Evolutionary conservation across 1,140 invertebrate genomes (phyloP).

Genomic region (Cydia amplana): DNA sequence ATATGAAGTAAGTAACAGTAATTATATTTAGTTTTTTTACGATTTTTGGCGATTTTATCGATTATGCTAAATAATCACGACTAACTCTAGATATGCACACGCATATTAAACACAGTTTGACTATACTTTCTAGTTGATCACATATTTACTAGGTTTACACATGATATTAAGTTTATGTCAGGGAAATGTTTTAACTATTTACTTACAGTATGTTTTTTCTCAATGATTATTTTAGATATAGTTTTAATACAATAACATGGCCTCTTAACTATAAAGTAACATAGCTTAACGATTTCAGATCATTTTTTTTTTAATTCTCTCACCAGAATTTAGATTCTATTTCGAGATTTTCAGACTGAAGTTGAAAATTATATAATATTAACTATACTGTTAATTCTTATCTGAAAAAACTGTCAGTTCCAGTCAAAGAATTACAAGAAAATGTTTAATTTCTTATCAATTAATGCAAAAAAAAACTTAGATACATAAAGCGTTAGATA

Average conservation of each 20-base stretch:
- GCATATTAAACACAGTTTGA: not conserved
- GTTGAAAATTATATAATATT: no score
- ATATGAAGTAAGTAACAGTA: no score
- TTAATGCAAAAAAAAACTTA: not conserved
- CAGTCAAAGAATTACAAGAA: no score
- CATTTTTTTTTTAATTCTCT: not conserved
- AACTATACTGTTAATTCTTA: no score
- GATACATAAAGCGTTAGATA: not conserved
- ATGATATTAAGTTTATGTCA: not conserved
- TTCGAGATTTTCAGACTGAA: no score
- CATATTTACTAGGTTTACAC: constrained; percentile 2
- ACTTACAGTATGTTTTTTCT: not conserved
- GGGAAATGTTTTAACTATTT: not conserved
- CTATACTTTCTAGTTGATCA: not conserved
- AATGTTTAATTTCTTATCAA: not conserved
- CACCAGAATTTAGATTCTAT: not conserved
- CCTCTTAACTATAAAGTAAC: not conserved
- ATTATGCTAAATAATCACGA: no score
- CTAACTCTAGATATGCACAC: no score
- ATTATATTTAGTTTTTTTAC: no score
- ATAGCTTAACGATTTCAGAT: not conserved
- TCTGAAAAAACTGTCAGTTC: no score
- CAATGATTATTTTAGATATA: not conserved
- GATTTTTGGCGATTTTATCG: no score
- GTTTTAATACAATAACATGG: not conserved